These are phyloP conservation scores for Alosa sapidissima DNA, from an alignment of 2,797 vertebrate genomes.

Conservation along the genomic window DNA sequence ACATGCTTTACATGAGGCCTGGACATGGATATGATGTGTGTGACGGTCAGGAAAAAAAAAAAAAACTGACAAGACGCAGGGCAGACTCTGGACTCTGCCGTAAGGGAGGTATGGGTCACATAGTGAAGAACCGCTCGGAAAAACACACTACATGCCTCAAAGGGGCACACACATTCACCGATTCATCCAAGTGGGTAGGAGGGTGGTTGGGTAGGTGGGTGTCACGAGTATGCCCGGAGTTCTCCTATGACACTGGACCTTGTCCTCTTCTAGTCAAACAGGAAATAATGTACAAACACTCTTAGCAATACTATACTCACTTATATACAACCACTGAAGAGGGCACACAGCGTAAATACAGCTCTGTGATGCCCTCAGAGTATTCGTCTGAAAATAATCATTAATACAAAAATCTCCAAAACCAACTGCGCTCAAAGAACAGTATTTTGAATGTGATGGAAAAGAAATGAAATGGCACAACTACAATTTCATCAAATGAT, in stretches of 20 bases:
- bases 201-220: not conserved
- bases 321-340: constrained; percentile 66
- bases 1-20: not conserved
- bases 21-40: not conserved
- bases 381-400: constrained; percentile 72
- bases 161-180: not conserved
- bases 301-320: constrained; percentile 61
- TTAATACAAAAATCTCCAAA: constrained; percentile 64
- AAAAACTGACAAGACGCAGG: not conserved
- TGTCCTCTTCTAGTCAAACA: constrained; percentile 54
- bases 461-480: constrained; percentile 58
- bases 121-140: not conserved
- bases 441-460: constrained; percentile 48
- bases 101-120: not conserved
- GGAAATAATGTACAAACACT: constrained; percentile 49
- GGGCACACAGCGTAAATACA: constrained; percentile 71
- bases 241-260: constrained; percentile 47
- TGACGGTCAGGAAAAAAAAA: not conserved
- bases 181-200: not conserved
- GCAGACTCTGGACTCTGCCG: not conserved
- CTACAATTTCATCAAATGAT: constrained; percentile 41
- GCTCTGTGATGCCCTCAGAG: constrained; percentile 57
- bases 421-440: constrained; percentile 62
- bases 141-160: not conserved
- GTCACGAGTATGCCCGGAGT: not conserved